These are phyloP conservation scores for Drosophila formosana DNA, from an alignment of 2,888 invertebrate genomes.

Conservation along the genomic window DNA sequence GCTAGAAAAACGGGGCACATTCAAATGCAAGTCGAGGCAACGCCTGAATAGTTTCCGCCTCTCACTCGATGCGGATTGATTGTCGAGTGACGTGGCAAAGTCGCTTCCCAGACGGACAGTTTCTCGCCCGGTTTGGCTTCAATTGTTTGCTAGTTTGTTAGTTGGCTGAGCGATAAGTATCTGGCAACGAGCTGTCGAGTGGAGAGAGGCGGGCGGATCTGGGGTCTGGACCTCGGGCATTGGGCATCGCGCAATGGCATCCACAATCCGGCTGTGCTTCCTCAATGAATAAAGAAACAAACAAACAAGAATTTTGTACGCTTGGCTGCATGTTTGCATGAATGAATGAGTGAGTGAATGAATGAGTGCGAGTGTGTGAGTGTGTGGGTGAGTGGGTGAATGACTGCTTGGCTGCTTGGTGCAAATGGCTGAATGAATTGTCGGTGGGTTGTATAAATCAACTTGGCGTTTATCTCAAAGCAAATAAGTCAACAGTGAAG, in stretches of 20 bases:
- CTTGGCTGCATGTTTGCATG: slow-evolving; percentile 72
- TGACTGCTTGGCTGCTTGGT: slow-evolving; percentile 55
- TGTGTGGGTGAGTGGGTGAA: slow-evolving; percentile 37
- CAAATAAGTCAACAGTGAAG: slow-evolving; percentile 81
- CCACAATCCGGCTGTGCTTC: slow-evolving; percentile 46
- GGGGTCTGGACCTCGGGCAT: slow-evolving; percentile 33
- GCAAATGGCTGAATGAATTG: slow-evolving; percentile 79
- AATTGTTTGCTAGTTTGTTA: slow-evolving; percentile 75
- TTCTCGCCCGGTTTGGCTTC: slow-evolving; percentile 44
- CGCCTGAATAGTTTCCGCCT: slow-evolving; percentile 56
- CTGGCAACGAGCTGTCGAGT: slow-evolving; percentile 31
- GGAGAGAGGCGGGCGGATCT: not conserved
- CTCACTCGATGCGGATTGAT: slow-evolving; percentile 30
- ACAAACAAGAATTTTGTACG: slow-evolving; percentile 77
- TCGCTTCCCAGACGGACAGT: slow-evolving; percentile 31
- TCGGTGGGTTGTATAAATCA: slow-evolving; percentile 80
- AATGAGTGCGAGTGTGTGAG: slow-evolving; percentile 24
- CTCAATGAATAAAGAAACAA: slow-evolving; percentile 77
- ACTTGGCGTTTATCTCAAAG: slow-evolving; percentile 80
- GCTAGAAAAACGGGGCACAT: slow-evolving; percentile 21
- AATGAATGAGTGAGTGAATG: slow-evolving; percentile 53
- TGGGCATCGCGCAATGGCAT: slow-evolving; percentile 18
- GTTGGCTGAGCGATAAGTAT: slow-evolving; percentile 64
- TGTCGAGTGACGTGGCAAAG: slow-evolving; percentile 3
- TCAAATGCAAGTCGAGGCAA: slow-evolving; percentile 57